Base-by-base conservation (phyloP, 2,797 vertebrate genomes). In the Acropternis orthonyx region DNA sequence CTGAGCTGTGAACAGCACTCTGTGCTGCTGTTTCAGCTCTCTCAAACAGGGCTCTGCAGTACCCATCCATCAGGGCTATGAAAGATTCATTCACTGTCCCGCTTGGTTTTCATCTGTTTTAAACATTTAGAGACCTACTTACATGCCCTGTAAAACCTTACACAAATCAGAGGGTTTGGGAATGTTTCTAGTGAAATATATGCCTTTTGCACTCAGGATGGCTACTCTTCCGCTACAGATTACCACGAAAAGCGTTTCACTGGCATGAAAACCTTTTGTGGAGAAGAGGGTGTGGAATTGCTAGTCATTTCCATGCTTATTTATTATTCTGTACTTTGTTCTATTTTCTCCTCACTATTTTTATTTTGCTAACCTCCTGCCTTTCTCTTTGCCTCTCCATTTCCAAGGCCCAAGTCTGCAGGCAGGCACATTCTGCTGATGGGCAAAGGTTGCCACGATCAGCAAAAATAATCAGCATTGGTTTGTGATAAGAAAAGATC, bases 111-210 rank as follows among this genome's bases (percentile, higher is more conserved):
- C 92, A 88, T 91, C 89, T 90, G 36, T 95, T 96, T 96, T 95
- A 88, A 96, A 93, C 94, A 95, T 95, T 94, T 58, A 89, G 89
- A 91, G 92, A 96, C 92, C 96, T 92, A 95, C 81, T 96, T 95
- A 69, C 6, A 0, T 39, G 80, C 49, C 78, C 73, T 95, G 91
- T 86, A 79, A 94, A 82, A 46, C 66, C 62, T 78, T 46, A 49
- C 2, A 84, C 67, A 93, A 86, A 78, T 37, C 41, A 36, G 4
- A 43, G 36, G 19, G 26, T 80, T 92, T 85, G 59, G 68, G 83
- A 86, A 20, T n/a, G 36, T 83, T 89, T 85, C 76, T 58, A 24
- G 54, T 55, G 46, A 72, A 54, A 22, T 22, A 36, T 13, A 1
- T 36, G 48, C 16, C 54, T 77, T 83, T 77, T 80, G n/a, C 16